These are phyloP conservation scores for Megaceryle maxima DNA, from an alignment of 2,113 vertebrate species.

Conservation along the genomic window DNA sequence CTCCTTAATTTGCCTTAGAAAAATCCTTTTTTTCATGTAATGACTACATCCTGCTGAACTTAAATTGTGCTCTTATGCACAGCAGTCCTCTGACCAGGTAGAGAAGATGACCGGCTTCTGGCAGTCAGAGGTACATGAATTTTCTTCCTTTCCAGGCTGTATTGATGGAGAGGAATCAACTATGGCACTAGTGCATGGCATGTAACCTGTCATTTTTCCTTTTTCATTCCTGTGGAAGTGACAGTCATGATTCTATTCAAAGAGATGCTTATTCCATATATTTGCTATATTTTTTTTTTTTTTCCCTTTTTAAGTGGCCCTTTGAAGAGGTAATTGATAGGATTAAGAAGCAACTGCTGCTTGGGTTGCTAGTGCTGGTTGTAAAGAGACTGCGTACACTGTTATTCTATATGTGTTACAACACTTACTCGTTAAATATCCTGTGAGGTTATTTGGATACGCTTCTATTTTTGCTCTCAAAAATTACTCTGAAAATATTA, in stretches of 20 bases:
- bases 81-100: background rate
- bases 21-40: background rate
- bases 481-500: background rate
- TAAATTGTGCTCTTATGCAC: background rate
- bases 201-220: background rate
- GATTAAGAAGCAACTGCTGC: background rate
- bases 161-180: background rate
- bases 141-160: background rate
- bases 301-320: background rate
- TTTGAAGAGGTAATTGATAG: background rate
- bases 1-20: background rate
- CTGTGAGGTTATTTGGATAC: background rate
- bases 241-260: background rate
- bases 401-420: background rate
- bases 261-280: background rate
- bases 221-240: fast-evolving
- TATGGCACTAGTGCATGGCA: background rate
- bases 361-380: background rate
- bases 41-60: background rate
- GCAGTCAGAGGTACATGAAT: background rate
- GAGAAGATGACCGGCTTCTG: background rate
- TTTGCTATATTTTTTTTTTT: background rate
- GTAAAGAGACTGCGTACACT: background rate
- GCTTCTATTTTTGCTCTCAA: background rate
- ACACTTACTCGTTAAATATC: background rate